phyloP scores from a whole-genome alignment of 92 coral and sea anemone genomes.

The Bergia sp. region DNA sequence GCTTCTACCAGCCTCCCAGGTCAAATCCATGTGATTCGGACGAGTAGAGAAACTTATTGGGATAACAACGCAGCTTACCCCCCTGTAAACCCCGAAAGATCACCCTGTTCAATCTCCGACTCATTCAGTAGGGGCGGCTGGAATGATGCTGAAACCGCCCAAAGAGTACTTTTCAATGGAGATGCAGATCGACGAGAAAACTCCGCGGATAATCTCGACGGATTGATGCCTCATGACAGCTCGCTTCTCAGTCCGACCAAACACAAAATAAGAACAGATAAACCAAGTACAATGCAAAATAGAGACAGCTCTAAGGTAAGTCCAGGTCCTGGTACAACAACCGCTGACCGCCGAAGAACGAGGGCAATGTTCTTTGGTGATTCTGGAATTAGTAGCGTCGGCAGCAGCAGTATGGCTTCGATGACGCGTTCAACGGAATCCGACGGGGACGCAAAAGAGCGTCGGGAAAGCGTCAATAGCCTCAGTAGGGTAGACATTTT shows the following conservation, averaged over 20 bases:
- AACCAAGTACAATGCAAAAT: neutral
- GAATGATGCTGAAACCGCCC: neutral
- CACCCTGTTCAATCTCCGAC: neutral
- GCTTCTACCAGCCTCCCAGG: neutral
- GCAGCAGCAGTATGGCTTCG: conserved; percentile 72
- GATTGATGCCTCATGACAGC: neutral
- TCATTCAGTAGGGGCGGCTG: neutral
- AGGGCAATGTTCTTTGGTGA: conserved; percentile 86
- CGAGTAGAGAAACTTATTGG: neutral
- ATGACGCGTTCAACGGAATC: conserved; percentile 78
- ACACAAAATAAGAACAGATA: conserved; percentile 6
- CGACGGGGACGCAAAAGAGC: conserved; percentile 71
- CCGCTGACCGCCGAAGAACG: conserved; percentile 73
- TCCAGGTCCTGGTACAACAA: conserved; percentile 30
- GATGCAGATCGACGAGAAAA: neutral
- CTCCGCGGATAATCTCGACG: neutral
- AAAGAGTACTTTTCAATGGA: neutral
- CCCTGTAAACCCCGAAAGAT: neutral
- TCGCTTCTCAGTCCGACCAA: conserved; percentile 35
- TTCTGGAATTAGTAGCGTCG: conserved; percentile 89
- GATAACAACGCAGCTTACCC: neutral
- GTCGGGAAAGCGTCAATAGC: conserved; percentile 62
- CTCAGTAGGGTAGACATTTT: conserved; percentile 60
- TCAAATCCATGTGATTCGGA: neutral
- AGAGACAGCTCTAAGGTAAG: conserved; percentile 22